Evolutionary conservation across 2,888 invertebrate genomes (phyloP).

Genomic region (Eurytoma adleriae): DNA sequence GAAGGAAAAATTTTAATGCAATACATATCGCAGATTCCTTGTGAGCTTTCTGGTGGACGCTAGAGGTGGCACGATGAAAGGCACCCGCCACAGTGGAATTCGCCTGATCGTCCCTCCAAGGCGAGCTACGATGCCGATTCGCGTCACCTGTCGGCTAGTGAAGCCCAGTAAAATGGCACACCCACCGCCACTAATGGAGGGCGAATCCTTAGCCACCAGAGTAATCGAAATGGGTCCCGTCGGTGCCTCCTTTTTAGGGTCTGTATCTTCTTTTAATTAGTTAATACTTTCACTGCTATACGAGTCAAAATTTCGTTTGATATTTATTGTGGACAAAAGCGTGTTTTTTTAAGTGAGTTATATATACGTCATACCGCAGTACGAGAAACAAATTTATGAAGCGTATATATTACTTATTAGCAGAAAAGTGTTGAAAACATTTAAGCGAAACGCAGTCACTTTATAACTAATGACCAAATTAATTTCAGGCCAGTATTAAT

Average conservation of each 20-base stretch:
- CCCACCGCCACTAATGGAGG: constrained; percentile 98
- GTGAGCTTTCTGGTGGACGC: constrained; percentile 99
- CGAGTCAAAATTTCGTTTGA: too few relatives aligned
- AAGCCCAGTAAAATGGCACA: constrained; percentile 86
- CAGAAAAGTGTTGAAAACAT: too few relatives aligned
- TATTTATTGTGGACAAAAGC: too few relatives aligned
- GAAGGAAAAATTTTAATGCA: not conserved
- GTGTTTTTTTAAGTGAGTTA: too few relatives aligned
- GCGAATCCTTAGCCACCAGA: constrained; percentile 96
- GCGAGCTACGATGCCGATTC: constrained; percentile 95
- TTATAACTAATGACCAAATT: too few relatives aligned
- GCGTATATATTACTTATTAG: too few relatives aligned
- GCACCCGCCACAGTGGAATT: constrained; percentile 98
- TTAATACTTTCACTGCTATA: too few relatives aligned
- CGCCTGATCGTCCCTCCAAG: constrained; percentile 97
- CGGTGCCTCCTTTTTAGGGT: constrained; percentile 97
- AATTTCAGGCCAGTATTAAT: constrained; percentile 89
- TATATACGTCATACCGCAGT: too few relatives aligned
- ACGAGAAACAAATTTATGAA: too few relatives aligned
- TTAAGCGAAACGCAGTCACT: too few relatives aligned
- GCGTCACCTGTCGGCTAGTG: constrained; percentile 96
- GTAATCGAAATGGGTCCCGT: constrained; percentile 97
- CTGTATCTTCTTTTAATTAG: constrained; percentile 69
- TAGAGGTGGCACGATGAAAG: constrained; percentile 98
- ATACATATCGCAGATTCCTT: constrained; percentile 84